Percentiles rank a stretch among this genome's conserved stretches.
These are phyloP conservation scores for Macrochelys suwanniensis DNA, from an alignment of 2,797 vertebrate genomes.

Conservation along the genomic window DNA sequence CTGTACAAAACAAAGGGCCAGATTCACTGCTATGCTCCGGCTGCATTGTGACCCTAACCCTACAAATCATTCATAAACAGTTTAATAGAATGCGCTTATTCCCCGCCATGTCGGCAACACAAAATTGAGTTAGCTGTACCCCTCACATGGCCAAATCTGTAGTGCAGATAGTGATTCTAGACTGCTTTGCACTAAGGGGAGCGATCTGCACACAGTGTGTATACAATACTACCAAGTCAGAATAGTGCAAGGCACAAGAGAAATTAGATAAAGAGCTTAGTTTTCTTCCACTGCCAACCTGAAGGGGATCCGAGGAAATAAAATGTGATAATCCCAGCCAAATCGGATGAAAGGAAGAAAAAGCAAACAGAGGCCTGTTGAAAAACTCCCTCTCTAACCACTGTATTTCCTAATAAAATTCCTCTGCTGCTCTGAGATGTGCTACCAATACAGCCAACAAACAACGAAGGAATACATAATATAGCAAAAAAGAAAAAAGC, in stretches of 20 bases:
- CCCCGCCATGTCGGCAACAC: no score
- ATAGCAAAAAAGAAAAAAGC: neutral
- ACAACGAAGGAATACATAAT: neutral
- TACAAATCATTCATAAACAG: slow-evolving; percentile 8
- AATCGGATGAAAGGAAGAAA: neutral
- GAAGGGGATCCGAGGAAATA: neutral
- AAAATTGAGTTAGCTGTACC: neutral
- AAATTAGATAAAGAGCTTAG: neutral
- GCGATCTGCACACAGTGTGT: neutral
- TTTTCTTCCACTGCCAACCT: neutral
- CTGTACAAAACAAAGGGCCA: neutral
- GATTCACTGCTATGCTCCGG: accelerated
- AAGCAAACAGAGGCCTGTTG: neutral
- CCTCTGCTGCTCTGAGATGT: neutral
- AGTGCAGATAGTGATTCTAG: neutral
- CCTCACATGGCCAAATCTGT: neutral
- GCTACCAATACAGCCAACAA: neutral
- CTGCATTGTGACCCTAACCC: neutral
- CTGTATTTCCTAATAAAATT: neutral
- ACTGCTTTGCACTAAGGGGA: neutral
- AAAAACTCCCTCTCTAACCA: neutral
- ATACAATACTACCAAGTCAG: neutral
- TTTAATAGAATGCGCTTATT: neutral
- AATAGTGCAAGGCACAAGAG: neutral
- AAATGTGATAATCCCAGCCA: slow-evolving; percentile 9